Conservation (phyloP, 2,888 invertebrate species). For the Drosophila paramelanica region DNA sequence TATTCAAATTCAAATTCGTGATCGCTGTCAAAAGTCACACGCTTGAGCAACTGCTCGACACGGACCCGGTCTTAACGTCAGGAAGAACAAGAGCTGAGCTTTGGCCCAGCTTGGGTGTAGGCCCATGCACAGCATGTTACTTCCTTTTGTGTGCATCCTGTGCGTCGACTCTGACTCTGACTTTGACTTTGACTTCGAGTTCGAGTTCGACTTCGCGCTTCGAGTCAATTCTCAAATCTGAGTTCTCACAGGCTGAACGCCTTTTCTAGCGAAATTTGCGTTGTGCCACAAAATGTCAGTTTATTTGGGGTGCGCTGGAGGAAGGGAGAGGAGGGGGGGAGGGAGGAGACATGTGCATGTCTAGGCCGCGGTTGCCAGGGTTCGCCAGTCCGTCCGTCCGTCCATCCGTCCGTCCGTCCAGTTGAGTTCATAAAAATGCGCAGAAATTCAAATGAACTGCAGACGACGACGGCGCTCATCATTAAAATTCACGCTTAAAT, state of each 20-base stretch:
- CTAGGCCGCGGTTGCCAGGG: slow-evolving; percentile 41
- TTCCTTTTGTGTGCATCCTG: slow-evolving; percentile 76
- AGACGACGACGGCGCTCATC: slow-evolving; percentile 70
- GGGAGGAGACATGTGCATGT: slow-evolving; percentile 52
- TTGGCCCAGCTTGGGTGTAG: slow-evolving; percentile 11
- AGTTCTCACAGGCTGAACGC: slow-evolving; percentile 46
- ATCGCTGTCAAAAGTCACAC: slow-evolving; percentile 48
- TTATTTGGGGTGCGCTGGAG: slow-evolving; percentile 23
- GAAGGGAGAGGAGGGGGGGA: slow-evolving; percentile 23
- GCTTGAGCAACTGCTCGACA: slow-evolving; percentile 49
- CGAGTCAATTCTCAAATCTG: slow-evolving; percentile 7
- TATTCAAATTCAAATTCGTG: slow-evolving; percentile 4
- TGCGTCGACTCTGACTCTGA: slow-evolving; percentile 37
- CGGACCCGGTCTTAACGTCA: slow-evolving; percentile 50
- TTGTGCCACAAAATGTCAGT: slow-evolving; percentile 72
- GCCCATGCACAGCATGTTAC: slow-evolving; percentile 68
- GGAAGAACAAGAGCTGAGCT: slow-evolving; percentile 11
- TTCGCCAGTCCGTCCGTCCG: slow-evolving; percentile 7
- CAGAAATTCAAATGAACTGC: slow-evolving; percentile 79
- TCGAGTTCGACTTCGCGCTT: slow-evolving; percentile 35
- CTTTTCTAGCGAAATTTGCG: slow-evolving; percentile 73
- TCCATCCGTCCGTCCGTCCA: slow-evolving; percentile 10
- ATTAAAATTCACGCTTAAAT: slow-evolving; percentile 80
- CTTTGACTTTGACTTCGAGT: too few relatives aligned
- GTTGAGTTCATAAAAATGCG: slow-evolving; percentile 62